These are phyloP conservation scores for Micromesistius poutassou DNA, from an alignment of 2,797 vertebrate species.

Conservation along the genomic window DNA sequence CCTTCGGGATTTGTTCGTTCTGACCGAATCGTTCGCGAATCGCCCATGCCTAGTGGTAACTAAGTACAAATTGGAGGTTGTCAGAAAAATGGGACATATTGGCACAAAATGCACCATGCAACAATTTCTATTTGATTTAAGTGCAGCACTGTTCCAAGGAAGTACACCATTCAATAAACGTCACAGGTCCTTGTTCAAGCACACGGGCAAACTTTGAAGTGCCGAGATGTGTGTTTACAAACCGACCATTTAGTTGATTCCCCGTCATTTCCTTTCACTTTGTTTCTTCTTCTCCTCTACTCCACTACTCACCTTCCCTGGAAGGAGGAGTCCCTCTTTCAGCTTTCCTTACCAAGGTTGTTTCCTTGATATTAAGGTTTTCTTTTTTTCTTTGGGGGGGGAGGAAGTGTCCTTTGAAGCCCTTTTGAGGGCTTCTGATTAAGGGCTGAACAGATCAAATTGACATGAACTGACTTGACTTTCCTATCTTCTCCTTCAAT, in stretches of 20 bases:
- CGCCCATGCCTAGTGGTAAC: too few species aligned
- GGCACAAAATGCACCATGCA: neutral
- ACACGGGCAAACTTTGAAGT: neutral
- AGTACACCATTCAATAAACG: neutral
- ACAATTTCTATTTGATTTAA: slow-evolving; percentile 5
- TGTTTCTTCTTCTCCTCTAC: neutral
- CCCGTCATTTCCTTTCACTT: neutral
- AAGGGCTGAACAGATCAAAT: neutral
- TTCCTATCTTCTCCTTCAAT: neutral
- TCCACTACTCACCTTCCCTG: neutral
- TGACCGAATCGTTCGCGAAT: too few species aligned
- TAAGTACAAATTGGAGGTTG: slow-evolving; percentile 20
- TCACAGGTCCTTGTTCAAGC: neutral
- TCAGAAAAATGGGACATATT: slow-evolving; percentile 19
- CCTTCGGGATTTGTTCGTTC: too few species aligned
- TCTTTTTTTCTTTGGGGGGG: neutral
- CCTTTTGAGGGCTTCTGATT: neutral
- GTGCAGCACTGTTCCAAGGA: neutral
- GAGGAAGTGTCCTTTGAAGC: neutral
- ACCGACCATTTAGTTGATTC: neutral
- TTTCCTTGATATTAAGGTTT: neutral
- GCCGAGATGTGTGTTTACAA: neutral
- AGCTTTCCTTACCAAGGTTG: neutral
- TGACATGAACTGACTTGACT: neutral
- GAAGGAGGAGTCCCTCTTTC: neutral